A percentile compares a stretch with the other conserved stretches of the same genome.
These are phyloP conservation scores for Ostrea edulis DNA, from an alignment of 1,140 invertebrate species.

Conservation along the genomic window DNA sequence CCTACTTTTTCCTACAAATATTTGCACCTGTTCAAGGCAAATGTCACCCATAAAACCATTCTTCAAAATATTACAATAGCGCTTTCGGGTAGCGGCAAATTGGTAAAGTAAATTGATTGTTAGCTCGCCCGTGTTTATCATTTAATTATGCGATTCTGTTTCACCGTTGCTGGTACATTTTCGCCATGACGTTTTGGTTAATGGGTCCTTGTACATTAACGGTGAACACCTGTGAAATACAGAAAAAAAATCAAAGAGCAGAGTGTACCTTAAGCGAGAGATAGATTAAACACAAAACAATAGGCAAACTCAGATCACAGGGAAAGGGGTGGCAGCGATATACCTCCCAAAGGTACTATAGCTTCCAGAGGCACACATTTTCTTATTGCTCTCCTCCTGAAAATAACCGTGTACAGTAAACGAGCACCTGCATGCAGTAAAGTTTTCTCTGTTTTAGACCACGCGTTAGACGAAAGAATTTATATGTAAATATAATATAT, in stretches of 20 bases:
- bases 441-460: neutral
- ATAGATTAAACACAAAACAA: constrained; percentile 38
- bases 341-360: constrained; percentile 1
- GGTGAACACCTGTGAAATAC: constrained; percentile 23
- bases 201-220: constrained; percentile 34
- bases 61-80: constrained; percentile 15
- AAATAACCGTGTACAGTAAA: neutral
- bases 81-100: constrained; percentile 33
- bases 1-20: constrained; percentile 35
- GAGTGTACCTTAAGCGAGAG: constrained; percentile 27
- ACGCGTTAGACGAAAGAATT: neutral
- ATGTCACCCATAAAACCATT: constrained; percentile 35
- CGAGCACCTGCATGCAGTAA: constrained; percentile 2
- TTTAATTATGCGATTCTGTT: constrained; percentile 33
- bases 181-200: constrained; percentile 32
- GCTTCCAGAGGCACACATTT: neutral
- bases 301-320: constrained; percentile 10
- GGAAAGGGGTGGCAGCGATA: neutral
- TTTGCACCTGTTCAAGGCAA: constrained; percentile 35
- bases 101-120: constrained; percentile 37
- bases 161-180: constrained; percentile 26
- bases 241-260: constrained; percentile 24
- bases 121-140: constrained; percentile 29
- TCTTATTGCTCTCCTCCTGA: neutral
- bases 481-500: neutral